Evolutionary conservation across 92 coral and sea anemone genomes (phyloP), one percentile per base, ranked within the genome.

Genomic region (Phymanthus crucifer): DNA sequence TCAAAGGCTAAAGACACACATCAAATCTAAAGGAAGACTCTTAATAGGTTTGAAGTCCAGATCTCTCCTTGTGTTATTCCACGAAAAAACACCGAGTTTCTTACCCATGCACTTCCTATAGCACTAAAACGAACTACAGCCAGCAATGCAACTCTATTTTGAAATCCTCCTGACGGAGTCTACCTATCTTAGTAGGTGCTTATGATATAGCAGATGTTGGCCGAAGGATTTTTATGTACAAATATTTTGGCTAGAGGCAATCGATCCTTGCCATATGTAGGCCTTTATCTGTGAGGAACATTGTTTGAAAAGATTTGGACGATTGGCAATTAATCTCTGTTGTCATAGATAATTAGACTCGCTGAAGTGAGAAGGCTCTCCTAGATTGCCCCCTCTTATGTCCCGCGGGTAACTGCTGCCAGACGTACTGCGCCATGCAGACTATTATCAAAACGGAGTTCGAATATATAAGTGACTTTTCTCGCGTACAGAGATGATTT

Each of bases 1-100:
- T 61, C 68, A 61, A 61, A 61, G 68, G 68, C 33, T 61, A 61
- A 54, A 54, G 26, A 54, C 27, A 43, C 27, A 29, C 64, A 54
- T 19, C 14, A 54, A 17, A 3, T 61, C 29, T 61, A 61, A 27
- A 61, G 1, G 34, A 61, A 61, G 29, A 24, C 68, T 27, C 68
- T 61, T 61, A 61, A 18, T 23, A 27, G 68, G 29, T 24, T 29
- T 27, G 34, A 61, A 61, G 18, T n/a, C 68, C 29, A 61, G 13
- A 27, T 24, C 6, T 24, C 31, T 5, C 4, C 64, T 61, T 27
- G 13, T 5, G 34, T 8, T 24, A 29, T 61, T 29, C 4, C 34
- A 61, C 34, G 7, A 3, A 27, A 24, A 12, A 11, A 26, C 10
- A 61, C 16, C 33, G 3, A 24, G 68, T 17, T n/a, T 61, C 29